A percentile compares a stretch with the other conserved stretches of the same genome.
These are phyloP conservation scores for Regulus satrapa DNA, from an alignment of 2,113 vertebrate genomes.

Conservation along the genomic window DNA sequence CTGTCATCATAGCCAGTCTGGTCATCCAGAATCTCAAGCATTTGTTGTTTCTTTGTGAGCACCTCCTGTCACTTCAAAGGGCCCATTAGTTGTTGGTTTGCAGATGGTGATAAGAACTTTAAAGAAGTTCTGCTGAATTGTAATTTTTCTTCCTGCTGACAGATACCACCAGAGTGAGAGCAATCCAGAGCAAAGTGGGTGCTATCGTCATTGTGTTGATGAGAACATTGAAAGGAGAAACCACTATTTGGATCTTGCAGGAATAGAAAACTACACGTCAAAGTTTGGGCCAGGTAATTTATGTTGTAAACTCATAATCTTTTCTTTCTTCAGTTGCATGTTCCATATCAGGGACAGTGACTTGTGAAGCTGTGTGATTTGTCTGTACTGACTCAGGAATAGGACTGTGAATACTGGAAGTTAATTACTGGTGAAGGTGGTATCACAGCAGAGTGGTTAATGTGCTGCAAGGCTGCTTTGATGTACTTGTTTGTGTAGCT, in stretches of 20 bases:
- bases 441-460: neutral
- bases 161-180: slow-evolving; percentile 92
- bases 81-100: neutral
- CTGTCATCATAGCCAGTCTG: neutral
- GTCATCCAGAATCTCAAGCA: neutral
- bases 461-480: neutral
- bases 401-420: neutral
- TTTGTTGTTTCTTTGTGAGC: slow-evolving; percentile 22
- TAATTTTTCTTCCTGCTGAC: slow-evolving; percentile 54
- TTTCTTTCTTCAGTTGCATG: neutral
- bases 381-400: neutral
- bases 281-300: slow-evolving; percentile 89
- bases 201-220: slow-evolving; percentile 91
- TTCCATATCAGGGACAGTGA: neutral
- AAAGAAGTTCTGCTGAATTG: slow-evolving; percentile 31
- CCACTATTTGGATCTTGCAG: slow-evolving; percentile 98
- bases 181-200: slow-evolving; percentile 83
- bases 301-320: neutral
- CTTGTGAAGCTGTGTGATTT: neutral
- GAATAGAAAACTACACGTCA: slow-evolving; percentile 97
- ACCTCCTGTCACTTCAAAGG: slow-evolving; percentile 31
- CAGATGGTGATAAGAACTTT: slow-evolving; percentile 10
- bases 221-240: slow-evolving; percentile 99
- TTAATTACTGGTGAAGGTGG: neutral
- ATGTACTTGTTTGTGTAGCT: slow-evolving; percentile 21